phyloP scores from a whole-genome alignment of 1,140 invertebrate genomes.

The Rhyzopertha dominica region DNA sequence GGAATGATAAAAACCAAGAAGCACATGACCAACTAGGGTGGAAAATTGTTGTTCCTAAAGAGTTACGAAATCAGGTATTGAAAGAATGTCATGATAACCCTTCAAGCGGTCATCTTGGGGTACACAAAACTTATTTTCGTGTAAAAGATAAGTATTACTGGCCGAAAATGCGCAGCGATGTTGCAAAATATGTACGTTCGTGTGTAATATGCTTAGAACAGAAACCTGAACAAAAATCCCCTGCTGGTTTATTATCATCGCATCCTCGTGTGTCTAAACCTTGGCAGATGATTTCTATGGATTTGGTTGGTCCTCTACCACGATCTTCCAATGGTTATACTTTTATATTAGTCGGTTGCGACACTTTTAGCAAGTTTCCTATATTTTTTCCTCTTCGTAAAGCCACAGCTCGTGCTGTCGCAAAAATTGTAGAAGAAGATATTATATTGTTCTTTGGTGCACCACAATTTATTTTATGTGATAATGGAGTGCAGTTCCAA shows the following conservation, averaged over 20 bases:
- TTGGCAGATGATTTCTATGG: too few species aligned
- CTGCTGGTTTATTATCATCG: background rate
- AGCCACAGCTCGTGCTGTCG: too few species aligned
- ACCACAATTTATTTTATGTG: too few species aligned
- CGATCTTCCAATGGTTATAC: too few species aligned
- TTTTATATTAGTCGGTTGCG: too few species aligned
- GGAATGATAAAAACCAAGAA: background rate
- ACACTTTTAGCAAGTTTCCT: too few species aligned
- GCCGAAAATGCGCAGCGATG: conserved; percentile 17
- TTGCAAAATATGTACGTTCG: conserved; percentile 6
- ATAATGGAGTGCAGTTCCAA: too few species aligned
- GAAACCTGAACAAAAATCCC: conserved; percentile 4
- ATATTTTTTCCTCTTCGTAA: too few species aligned
- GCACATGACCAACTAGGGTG: background rate
- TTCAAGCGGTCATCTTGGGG: conserved; percentile 5
- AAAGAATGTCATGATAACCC: conserved; percentile 6
- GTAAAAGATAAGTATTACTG: conserved; percentile 12
- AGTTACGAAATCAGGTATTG: conserved; percentile 1
- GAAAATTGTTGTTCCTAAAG: conserved; percentile 8
- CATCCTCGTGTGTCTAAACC: too few species aligned
- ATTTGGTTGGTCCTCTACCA: too few species aligned
- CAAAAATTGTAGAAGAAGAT: too few species aligned
- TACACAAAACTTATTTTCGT: conserved; percentile 4
- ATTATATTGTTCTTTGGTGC: too few species aligned
- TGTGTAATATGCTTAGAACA: conserved; percentile 4